Percentiles rank a stretch among this genome's conserved stretches.
Evolutionary conservation across 2,113 vertebrate species (phyloP).

Genomic region (Vidua chalybeata): DNA sequence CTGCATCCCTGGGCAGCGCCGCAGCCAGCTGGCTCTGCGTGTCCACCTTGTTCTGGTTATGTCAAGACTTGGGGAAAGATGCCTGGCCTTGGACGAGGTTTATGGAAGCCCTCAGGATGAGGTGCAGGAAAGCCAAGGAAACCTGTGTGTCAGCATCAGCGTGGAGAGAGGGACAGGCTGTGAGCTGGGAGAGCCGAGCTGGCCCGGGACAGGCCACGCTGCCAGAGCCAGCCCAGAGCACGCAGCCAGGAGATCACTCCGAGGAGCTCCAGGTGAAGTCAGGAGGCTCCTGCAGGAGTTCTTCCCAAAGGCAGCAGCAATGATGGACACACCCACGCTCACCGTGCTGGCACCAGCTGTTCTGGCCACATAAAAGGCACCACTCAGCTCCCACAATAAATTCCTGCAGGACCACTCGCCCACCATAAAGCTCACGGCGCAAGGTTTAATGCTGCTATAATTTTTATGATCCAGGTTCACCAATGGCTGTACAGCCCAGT

Average conservation of each 20-base stretch:
- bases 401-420: neutral
- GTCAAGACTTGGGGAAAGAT: neutral
- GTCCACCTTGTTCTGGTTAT: neutral
- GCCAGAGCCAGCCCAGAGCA: neutral
- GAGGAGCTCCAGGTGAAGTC: accelerated
- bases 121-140: neutral
- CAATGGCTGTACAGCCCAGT: neutral
- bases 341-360: accelerated
- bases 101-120: neutral
- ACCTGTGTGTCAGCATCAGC: accelerated
- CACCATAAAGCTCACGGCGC: neutral
- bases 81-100: neutral
- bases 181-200: neutral
- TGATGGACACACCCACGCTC: accelerated
- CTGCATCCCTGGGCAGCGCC: neutral
- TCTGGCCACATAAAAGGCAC: accelerated
- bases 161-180: neutral
- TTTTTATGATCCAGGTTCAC: neutral
- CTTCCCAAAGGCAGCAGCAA: neutral
- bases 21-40: neutral
- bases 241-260: accelerated
- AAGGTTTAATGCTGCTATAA: neutral
- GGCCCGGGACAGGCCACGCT: neutral
- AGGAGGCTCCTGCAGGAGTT: accelerated
- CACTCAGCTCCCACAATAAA: accelerated